Conservation (phyloP, 1,140 invertebrate genomes). For the Nasonia giraulti region DNA sequence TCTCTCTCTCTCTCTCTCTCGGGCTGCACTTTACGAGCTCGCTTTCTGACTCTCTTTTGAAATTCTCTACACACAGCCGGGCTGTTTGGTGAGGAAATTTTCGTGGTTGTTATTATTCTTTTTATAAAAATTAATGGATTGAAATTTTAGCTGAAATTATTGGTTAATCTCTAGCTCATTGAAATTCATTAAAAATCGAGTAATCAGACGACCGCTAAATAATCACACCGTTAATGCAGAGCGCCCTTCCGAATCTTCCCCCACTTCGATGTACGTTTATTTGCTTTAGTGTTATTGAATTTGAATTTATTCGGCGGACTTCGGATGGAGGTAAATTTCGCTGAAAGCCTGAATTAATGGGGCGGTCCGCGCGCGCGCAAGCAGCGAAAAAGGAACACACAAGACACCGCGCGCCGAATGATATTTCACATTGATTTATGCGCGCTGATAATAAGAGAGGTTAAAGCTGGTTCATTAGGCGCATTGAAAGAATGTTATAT, state of each 20-base stretch:
- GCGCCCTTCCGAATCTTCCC: no score
- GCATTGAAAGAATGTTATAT: slow-evolving; percentile 16
- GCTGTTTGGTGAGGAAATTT: no score
- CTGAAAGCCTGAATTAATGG: slow-evolving; percentile 41
- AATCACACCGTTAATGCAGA: slow-evolving; percentile 26
- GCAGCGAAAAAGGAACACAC: background rate
- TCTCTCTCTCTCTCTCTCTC: no score
- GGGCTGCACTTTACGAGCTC: background rate
- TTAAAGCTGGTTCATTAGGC: slow-evolving; percentile 42
- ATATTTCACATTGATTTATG: slow-evolving; percentile 44
- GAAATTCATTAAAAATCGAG: no score
- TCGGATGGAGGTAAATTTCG: slow-evolving; percentile 38
- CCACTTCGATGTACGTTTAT: background rate
- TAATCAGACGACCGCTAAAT: background rate
- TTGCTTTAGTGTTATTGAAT: slow-evolving; percentile 43
- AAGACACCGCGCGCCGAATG: background rate
- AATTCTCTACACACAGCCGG: background rate
- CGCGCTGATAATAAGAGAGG: slow-evolving; percentile 20
- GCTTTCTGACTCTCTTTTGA: background rate
- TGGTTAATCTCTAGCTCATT: no score
- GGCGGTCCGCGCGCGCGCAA: background rate
- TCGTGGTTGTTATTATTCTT: no score
- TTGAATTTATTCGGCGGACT: slow-evolving; percentile 37
- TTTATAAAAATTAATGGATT: no score
- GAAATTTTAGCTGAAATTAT: no score